A percentile compares a stretch with the other conserved stretches of the same genome.
Evolutionary conservation across 2,113 vertebrate genomes (phyloP).

Genomic region (Elephas maximus): DNA sequence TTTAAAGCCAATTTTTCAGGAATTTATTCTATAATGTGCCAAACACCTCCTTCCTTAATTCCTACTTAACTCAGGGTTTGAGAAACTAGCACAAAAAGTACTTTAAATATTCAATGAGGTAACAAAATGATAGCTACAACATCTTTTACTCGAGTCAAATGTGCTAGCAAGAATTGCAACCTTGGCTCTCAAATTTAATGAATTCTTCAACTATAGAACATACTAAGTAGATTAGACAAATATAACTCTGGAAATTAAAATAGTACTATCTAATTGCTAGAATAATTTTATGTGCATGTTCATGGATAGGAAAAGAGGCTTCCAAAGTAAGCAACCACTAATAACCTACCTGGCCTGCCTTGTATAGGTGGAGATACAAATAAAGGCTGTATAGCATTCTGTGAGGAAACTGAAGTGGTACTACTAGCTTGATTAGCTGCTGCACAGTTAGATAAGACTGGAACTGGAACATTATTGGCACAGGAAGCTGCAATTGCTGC

Average conservation of each 20-base stretch:
- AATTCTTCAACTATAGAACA: constrained; percentile 23
- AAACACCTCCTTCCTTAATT: neutral
- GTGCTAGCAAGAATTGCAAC: neutral
- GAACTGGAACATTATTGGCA: constrained; percentile 87
- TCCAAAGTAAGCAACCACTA: constrained; percentile 38
- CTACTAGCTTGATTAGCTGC: constrained; percentile 85
- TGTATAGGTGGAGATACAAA: constrained; percentile 85
- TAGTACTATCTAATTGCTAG: constrained; percentile 5
- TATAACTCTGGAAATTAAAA: constrained; percentile 55
- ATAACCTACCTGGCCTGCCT: constrained; percentile 89
- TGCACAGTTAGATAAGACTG: constrained; percentile 89
- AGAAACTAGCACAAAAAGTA: constrained; percentile 20
- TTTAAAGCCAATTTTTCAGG: constrained; percentile 23
- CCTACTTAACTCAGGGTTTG: constrained; percentile 31
- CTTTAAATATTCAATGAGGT: neutral
- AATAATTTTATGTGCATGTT: neutral
- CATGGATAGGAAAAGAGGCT: constrained; percentile 20
- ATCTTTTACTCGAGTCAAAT: constrained; percentile 26
- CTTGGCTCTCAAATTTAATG: constrained; percentile 29
- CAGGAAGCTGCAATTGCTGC: constrained; percentile 88
- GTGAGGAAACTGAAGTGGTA: constrained; percentile 87
- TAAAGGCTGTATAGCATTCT: constrained; percentile 87
- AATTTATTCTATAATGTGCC: constrained; percentile 36
- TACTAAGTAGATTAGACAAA: constrained; percentile 49
- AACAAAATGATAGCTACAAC: constrained; percentile 29